Conservation (phyloP, 2,113 vertebrate genomes). For the Illadopsis cleaveri region DNA sequence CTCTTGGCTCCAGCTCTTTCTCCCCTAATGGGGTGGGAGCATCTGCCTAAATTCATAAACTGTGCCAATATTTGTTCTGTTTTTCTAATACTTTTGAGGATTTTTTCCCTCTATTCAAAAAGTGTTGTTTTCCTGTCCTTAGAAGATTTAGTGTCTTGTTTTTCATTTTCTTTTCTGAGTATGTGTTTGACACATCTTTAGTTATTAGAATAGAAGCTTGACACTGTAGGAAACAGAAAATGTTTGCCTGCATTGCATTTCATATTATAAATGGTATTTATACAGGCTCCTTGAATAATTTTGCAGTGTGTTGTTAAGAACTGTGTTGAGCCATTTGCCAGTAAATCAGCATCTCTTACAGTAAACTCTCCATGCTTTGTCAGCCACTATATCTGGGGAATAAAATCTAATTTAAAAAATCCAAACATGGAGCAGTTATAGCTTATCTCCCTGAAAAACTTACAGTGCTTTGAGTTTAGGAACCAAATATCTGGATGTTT, state of each 20-base stretch:
- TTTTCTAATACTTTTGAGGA: neutral
- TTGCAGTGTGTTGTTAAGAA: neutral
- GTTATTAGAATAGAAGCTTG: constrained; percentile 27
- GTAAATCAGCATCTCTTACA: constrained; percentile 32
- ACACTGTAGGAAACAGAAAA: constrained; percentile 24
- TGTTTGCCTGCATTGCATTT: constrained; percentile 31
- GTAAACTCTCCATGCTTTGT: neutral
- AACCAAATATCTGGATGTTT: neutral
- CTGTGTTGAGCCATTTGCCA: neutral
- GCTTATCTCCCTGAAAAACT: neutral
- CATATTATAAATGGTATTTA: constrained; percentile 33
- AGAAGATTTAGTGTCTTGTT: constrained; percentile 36
- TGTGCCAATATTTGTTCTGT: neutral
- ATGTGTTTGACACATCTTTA: constrained; percentile 40
- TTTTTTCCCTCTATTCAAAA: neutral
- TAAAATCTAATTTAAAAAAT: neutral
- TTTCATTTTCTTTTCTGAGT: constrained; percentile 25
- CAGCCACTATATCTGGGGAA: neutral
- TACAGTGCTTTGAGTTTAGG: neutral
- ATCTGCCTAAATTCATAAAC: neutral
- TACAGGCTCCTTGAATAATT: constrained; percentile 45
- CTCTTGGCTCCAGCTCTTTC: neutral
- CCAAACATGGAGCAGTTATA: neutral
- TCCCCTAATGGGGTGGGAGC: neutral
- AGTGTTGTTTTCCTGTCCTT: neutral